Percentiles rank a stretch among this genome's conserved stretches.
phyloP scores from a whole-genome alignment of 2,888 invertebrate genomes.

The Rhorus exstirpatorius region DNA sequence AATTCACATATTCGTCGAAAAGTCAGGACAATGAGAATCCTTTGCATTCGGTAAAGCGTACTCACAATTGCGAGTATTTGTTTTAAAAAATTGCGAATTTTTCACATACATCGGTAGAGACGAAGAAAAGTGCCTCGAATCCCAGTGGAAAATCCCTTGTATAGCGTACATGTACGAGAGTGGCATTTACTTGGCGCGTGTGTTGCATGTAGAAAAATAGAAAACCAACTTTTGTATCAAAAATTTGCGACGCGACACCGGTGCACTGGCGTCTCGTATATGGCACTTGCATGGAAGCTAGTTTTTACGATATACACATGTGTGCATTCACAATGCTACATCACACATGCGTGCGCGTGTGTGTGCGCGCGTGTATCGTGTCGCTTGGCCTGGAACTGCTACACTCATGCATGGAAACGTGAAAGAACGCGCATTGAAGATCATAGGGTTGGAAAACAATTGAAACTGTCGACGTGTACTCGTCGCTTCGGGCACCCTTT shows the following conservation, averaged over 20 bases:
- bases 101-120: background rate
- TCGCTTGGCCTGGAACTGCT: conserved; percentile 30
- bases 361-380: background rate
- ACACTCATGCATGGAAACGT: background rate
- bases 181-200: conserved; percentile 5
- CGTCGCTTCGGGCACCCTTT: conserved; percentile 44
- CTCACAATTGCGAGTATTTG: no score
- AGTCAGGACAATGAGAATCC: no score
- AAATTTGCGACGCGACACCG: conserved; percentile 41
- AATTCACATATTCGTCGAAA: no score
- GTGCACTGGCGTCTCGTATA: conserved; percentile 9
- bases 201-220: conserved; percentile 13
- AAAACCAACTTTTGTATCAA: conserved; percentile 45
- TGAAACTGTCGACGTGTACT: conserved; percentile 55
- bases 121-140: background rate
- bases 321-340: conserved; percentile 15
- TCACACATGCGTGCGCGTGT: background rate
- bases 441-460: conserved; percentile 58
- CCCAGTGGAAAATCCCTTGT: conserved; percentile 1
- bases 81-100: background rate
- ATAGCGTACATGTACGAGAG: background rate
- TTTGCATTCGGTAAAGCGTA: no score
- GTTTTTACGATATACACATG: conserved; percentile 27
- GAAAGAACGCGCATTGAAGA: conserved; percentile 23
- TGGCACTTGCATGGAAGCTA: conserved; percentile 34